Evolutionary conservation across 2,888 invertebrate genomes (phyloP), one percentile per base, ranked within the genome.

Genomic region (Anoplius nigerrimus): DNA sequence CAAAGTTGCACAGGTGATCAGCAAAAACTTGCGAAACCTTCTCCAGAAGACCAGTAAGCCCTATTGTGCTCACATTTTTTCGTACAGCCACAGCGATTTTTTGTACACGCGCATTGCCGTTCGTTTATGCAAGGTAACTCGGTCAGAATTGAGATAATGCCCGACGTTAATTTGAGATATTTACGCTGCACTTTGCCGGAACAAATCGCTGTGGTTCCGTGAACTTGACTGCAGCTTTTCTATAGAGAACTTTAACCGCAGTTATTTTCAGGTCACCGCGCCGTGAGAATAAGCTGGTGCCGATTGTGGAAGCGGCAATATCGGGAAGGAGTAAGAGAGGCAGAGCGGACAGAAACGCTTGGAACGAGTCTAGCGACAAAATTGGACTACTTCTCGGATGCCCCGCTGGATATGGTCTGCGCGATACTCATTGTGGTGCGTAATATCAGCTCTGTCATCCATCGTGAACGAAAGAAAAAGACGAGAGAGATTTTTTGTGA

Each of bases 221-320:
- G 69, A 66, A 66, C 58, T 74, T 76, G 72, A 81, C 77, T 74
- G 67, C 72, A 78, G 67, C 70, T 61, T 82, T 76, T 84, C 78
- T 83, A 84, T 80, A 83, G 81, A 83, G 77, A 84, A 78, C 77
- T 82, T 84, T 83, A 85, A 85, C 81, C 71, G 81, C 75, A 84
- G 85, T 85, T 80, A 82, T 83, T 85, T 85, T 85, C 74, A 84
- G 85, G 76, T 79, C 82, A 57, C 79, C 82, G 15, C 79, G 82
- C 72, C 77, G 78, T 66, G 76, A 74, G 56, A 80, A 81, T 57
- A 82, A 62, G 74, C 75, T 85, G 69, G 78, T 76, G 45, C 84
- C 85, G 60, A 72, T 81, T 60, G 64, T 60, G 24, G 69, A 74
- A 57, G 63, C 66, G 45, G 66, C 67, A 43, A 64, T 57, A 16